These are phyloP conservation scores for Rhagonycha lutea DNA, from an alignment of 2,888 invertebrate species.

Conservation along the genomic window DNA sequence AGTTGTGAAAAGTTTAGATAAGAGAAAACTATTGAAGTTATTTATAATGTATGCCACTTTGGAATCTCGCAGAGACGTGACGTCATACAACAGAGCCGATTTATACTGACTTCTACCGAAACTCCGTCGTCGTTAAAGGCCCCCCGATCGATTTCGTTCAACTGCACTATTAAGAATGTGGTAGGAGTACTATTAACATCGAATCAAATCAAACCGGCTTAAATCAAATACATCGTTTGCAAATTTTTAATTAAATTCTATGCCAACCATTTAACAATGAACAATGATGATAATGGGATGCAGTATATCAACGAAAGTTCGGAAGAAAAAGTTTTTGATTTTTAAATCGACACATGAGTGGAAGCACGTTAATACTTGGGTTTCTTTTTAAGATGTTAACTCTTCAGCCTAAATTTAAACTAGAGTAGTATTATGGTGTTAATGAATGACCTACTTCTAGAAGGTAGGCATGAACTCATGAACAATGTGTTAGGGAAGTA, in stretches of 20 bases:
- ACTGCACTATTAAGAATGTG: constrained; percentile 41
- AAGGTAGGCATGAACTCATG: constrained; percentile 13
- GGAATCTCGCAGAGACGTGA: constrained; percentile 51
- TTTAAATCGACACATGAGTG: background rate
- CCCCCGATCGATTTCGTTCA: constrained; percentile 47
- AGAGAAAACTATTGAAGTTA: constrained; percentile 42
- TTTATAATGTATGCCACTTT: constrained; percentile 51
- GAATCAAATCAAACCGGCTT: background rate
- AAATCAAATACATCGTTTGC: background rate
- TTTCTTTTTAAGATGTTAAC: background rate
- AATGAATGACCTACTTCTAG: constrained; percentile 33
- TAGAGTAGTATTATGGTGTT: background rate
- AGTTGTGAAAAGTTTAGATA: constrained; percentile 18
- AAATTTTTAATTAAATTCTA: background rate
- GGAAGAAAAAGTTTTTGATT: background rate
- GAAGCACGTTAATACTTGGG: background rate
- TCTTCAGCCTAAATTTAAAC: background rate
- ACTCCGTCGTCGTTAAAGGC: constrained; percentile 40
- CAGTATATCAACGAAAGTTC: background rate
- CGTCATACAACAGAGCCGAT: constrained; percentile 44
- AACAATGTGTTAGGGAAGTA: constrained; percentile 24
- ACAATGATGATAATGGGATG: background rate
- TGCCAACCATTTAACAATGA: background rate
- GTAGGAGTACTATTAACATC: constrained; percentile 15
- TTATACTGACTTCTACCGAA: constrained; percentile 40